Conservation (phyloP, 2,888 invertebrate genomes). For the Platerodrilus igneus region DNA sequence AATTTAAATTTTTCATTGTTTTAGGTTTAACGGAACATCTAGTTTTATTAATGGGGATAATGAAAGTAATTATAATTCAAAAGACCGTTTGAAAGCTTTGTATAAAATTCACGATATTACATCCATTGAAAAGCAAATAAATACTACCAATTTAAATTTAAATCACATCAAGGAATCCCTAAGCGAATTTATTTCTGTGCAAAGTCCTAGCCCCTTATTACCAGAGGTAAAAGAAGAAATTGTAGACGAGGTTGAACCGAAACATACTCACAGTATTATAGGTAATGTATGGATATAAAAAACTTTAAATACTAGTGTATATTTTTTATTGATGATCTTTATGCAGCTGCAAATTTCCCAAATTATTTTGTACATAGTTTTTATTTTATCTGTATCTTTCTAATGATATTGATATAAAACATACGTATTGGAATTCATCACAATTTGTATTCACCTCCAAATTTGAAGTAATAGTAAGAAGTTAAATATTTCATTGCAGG, state of each 20-base stretch:
- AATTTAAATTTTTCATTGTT: not conserved
- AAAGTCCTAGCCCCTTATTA: slow-evolving; percentile 9
- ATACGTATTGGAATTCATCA: too few species aligned
- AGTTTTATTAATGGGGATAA: slow-evolving; percentile 12
- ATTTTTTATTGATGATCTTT: too few species aligned
- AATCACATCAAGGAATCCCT: slow-evolving; percentile 8
- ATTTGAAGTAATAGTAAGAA: too few species aligned
- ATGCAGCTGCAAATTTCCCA: too few species aligned
- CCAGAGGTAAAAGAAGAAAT: slow-evolving; percentile 24
- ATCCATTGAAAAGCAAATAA: slow-evolving; percentile 8
- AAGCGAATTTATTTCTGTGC: slow-evolving; percentile 6
- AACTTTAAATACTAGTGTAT: too few species aligned
- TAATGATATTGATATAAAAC: too few species aligned
- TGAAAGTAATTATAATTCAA: slow-evolving; percentile 9
- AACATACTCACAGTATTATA: slow-evolving; percentile 48
- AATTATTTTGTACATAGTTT: too few species aligned
- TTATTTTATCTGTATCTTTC: too few species aligned
- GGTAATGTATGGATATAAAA: slow-evolving; percentile 35
- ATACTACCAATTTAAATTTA: slow-evolving; percentile 6
- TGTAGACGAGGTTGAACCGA: slow-evolving; percentile 35
- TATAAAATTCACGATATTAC: slow-evolving; percentile 14
- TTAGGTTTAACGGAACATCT: slow-evolving; percentile 19
- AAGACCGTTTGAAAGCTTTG: slow-evolving; percentile 12
- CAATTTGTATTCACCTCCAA: too few species aligned
- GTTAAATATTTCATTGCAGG: too few species aligned